Percentiles rank a stretch among this genome's conserved stretches.
These are phyloP conservation scores for Cranoglanis bouderius DNA, from an alignment of 2,113 vertebrate genomes.

Conservation along the genomic window DNA sequence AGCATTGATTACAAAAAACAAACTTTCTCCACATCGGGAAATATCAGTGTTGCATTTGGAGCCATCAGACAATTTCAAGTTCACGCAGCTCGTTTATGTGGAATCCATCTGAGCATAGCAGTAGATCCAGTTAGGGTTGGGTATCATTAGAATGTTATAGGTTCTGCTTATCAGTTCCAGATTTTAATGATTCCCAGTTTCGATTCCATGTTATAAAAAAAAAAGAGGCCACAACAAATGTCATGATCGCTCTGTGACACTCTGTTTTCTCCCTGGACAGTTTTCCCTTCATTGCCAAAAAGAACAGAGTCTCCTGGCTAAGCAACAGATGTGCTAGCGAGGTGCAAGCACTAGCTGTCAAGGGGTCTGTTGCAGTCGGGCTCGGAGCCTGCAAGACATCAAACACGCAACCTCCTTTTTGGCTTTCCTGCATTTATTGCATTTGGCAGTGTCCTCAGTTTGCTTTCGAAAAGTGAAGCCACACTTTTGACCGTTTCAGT, in stretches of 20 bases:
- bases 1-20: no score
- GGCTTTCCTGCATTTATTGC: not conserved
- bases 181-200: not conserved
- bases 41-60: no score
- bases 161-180: not conserved
- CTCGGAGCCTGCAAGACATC: not conserved
- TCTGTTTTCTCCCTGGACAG: not conserved
- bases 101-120: no score
- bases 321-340: not conserved
- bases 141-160: not conserved
- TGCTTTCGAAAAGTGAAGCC: not conserved
- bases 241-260: not conserved
- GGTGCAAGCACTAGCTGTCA: not conserved
- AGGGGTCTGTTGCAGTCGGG: not conserved
- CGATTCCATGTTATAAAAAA: no score
- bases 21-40: no score
- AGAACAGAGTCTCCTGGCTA: no score
- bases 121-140: not conserved
- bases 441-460: not conserved
- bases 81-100: no score
- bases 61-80: no score
- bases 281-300: not conserved
- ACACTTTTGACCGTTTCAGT: not conserved
- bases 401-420: not conserved
- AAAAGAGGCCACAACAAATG: not conserved